phyloP scores from a whole-genome alignment of 2,113 vertebrate species.

The Microcebus tavaratra region DNA sequence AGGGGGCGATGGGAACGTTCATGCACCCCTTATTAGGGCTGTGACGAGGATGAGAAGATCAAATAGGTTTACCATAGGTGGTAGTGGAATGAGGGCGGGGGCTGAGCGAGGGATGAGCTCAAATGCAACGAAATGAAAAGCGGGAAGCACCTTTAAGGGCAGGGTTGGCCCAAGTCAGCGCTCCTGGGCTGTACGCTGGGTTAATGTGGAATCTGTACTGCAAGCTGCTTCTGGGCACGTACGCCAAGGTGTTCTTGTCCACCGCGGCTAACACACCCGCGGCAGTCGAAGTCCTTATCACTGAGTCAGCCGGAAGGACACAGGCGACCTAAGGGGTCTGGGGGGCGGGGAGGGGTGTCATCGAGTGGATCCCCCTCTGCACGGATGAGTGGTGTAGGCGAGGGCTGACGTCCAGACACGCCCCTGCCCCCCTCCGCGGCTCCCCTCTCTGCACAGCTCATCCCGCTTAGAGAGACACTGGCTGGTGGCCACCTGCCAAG shows the following conservation, averaged over 20 bases:
- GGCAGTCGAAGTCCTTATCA: neutral
- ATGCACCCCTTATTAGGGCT: neutral
- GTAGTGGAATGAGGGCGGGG: neutral
- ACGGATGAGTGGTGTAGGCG: neutral
- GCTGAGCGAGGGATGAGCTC: neutral
- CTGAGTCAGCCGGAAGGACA: neutral
- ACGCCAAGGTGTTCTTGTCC: neutral
- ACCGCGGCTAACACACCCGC: neutral
- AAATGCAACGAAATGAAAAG: no score
- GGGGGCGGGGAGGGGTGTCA: neutral
- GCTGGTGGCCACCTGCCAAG: constrained; percentile 23
- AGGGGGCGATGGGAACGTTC: neutral
- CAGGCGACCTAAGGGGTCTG: neutral
- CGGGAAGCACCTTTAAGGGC: neutral
- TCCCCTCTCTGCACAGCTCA: neutral
- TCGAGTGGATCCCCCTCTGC: neutral
- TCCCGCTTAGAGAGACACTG: neutral
- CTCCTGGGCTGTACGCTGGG: neutral
- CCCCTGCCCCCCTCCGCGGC: neutral
- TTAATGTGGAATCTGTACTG: neutral
- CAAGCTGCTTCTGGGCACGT: neutral
- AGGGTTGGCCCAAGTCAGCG: neutral
- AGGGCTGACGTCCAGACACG: neutral
- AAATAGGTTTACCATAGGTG: neutral
- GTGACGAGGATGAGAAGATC: neutral